A percentile compares a stretch with the other conserved stretches of the same genome.
These are phyloP conservation scores for Acanthochromis polyacanthus DNA, from an alignment of 2,113 vertebrate genomes.

Conservation along the genomic window DNA sequence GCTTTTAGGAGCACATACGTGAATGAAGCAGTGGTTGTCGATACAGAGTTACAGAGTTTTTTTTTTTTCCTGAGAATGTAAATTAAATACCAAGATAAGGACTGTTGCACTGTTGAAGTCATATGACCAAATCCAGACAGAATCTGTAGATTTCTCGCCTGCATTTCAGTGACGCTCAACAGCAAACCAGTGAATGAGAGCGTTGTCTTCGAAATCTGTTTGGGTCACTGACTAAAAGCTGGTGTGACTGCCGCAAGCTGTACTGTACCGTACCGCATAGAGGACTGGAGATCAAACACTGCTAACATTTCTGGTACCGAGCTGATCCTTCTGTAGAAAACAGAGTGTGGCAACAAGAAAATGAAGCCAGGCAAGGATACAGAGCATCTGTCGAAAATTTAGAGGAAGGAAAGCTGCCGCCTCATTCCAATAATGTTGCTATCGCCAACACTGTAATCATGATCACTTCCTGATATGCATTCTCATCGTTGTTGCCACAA, in stretches of 20 bases:
- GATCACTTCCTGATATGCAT: constrained; percentile 54
- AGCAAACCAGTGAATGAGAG: background rate
- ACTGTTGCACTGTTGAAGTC: background rate
- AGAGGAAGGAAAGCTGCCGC: constrained; percentile 46
- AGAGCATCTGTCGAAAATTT: constrained; percentile 33
- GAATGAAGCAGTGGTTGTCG: background rate
- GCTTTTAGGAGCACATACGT: constrained; percentile 16
- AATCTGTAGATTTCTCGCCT: background rate
- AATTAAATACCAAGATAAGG: constrained; percentile 7
- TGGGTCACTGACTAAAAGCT: constrained; percentile 3
- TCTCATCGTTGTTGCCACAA: constrained; percentile 35
- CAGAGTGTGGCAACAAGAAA: constrained; percentile 1
- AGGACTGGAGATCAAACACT: constrained; percentile 17
- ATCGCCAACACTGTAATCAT: constrained; percentile 55
- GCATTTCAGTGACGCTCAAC: background rate
- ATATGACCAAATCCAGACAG: constrained; percentile 19
- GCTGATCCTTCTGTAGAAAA: constrained; percentile 16
- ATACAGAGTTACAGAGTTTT: background rate
- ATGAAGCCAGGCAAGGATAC: constrained; percentile 23
- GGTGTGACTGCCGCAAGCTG: constrained; percentile 9
- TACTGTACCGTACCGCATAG: constrained; percentile 3
- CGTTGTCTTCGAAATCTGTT: background rate
- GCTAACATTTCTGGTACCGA: constrained; percentile 11
- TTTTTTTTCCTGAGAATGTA: background rate
- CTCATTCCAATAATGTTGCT: constrained; percentile 8